Evolutionary conservation across 2,888 invertebrate species (phyloP).

Genomic region (Andrena haemorrhoa): DNA sequence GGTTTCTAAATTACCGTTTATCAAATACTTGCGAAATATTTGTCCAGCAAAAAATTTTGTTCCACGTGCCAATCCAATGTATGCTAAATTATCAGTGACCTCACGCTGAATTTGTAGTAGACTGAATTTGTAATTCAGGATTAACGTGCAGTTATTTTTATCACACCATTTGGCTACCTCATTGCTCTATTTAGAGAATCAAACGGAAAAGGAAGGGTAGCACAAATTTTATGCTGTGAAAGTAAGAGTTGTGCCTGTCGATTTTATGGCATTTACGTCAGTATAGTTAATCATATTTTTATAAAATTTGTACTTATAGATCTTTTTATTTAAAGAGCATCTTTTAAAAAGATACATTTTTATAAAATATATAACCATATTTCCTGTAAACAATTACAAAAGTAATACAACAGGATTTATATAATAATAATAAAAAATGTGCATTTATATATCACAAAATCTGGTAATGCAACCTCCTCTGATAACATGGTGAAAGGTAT

Average conservation of each 20-base stretch:
- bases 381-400: not conserved
- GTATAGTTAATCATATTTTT: constrained; percentile 12
- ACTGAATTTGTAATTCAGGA: not conserved
- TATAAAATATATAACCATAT: not conserved
- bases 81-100: not conserved
- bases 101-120: not conserved
- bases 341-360: not conserved
- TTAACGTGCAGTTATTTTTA: not conserved
- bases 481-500: not conserved
- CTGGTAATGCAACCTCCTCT: not conserved
- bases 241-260: not conserved
- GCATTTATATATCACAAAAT: not conserved
- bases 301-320: not conserved
- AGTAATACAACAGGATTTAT: not conserved
- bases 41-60: not conserved
- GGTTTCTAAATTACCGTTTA: not conserved
- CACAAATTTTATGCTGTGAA: not conserved
- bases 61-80: not conserved
- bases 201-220: not conserved
- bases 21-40: not conserved
- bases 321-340: not conserved
- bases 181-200: not conserved
- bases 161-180: not conserved
- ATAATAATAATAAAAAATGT: not conserved
- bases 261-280: not conserved